Evolutionary conservation across 1,140 invertebrate species (phyloP).

Genomic region (Drosophila elegans): DNA sequence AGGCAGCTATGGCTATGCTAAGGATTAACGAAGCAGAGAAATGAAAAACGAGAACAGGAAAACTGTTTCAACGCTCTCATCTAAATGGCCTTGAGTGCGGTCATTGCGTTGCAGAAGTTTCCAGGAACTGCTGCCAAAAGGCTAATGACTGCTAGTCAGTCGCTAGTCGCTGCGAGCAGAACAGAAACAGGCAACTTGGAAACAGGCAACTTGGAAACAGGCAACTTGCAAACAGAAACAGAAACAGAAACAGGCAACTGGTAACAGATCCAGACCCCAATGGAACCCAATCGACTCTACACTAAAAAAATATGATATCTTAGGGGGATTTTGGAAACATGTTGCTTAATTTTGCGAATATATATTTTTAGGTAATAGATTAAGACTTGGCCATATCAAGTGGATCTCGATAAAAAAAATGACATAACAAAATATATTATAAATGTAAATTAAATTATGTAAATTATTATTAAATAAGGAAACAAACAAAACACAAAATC

Average conservation of each 20-base stretch:
- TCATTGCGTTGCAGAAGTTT: constrained; percentile 61
- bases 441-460: too few species aligned
- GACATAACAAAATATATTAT: too few species aligned
- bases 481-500: too few species aligned
- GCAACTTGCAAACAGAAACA: neutral
- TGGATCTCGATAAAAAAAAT: too few species aligned
- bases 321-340: too few species aligned
- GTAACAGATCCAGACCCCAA: neutral
- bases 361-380: too few species aligned
- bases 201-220: too few species aligned
- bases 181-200: constrained; percentile 1
- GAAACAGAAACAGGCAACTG: neutral
- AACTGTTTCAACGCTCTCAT: constrained; percentile 50
- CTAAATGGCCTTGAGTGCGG: constrained; percentile 57
- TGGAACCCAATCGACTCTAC: neutral
- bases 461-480: too few species aligned
- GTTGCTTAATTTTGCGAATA: too few species aligned
- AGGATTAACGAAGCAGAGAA: constrained; percentile 39
- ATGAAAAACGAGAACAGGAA: constrained; percentile 74
- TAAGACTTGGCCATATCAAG: too few species aligned
- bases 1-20: neutral
- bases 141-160: constrained; percentile 69
- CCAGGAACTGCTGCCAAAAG: constrained; percentile 70
- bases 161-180: neutral
- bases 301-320: too few species aligned